Evolutionary conservation across 2,113 vertebrate species (phyloP).

Genomic region (Pterophyllum scalare): DNA sequence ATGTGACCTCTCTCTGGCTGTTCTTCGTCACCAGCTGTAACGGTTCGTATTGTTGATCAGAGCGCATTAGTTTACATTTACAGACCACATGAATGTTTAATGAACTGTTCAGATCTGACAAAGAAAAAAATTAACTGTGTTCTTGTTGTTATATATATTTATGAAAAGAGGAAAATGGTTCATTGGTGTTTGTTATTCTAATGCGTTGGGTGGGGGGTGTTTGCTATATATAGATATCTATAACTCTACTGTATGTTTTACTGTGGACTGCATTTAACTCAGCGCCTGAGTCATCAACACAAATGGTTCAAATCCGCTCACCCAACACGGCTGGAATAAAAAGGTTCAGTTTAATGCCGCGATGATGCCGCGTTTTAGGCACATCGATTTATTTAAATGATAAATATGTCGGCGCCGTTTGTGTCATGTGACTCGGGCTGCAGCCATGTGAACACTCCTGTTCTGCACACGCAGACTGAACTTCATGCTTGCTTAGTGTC

Average conservation of each 20-base stretch:
- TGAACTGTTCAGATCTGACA: slow-evolving; percentile 56
- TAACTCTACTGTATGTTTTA: slow-evolving; percentile 32
- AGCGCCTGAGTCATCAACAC: slow-evolving; percentile 46
- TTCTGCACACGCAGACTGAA: slow-evolving; percentile 45
- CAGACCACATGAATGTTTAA: slow-evolving; percentile 80
- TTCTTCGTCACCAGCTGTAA: slow-evolving; percentile 14
- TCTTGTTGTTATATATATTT: slow-evolving; percentile 54
- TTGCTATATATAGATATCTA: slow-evolving; percentile 36
- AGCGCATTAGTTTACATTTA: slow-evolving; percentile 74
- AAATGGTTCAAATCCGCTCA: slow-evolving; percentile 20
- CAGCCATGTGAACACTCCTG: slow-evolving; percentile 37
- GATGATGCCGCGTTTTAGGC: not conserved
- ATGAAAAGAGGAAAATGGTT: slow-evolving; percentile 45
- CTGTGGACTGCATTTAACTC: slow-evolving; percentile 56
- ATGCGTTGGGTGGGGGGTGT: slow-evolving; percentile 28
- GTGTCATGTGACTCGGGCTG: slow-evolving; percentile 57
- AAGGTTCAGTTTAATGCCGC: too few relatives aligned
- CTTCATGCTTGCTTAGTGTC: slow-evolving; percentile 55
- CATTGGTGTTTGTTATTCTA: slow-evolving; percentile 54
- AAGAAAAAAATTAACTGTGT: slow-evolving; percentile 37
- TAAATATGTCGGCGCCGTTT: slow-evolving; percentile 19
- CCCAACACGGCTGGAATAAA: not conserved
- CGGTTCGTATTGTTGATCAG: slow-evolving; percentile 22
- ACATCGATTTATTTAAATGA: not conserved
- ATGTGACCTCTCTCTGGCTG: slow-evolving; percentile 8